These are phyloP conservation scores for Osmerus mordax DNA, from an alignment of 2,113 vertebrate species.

Conservation along the genomic window DNA sequence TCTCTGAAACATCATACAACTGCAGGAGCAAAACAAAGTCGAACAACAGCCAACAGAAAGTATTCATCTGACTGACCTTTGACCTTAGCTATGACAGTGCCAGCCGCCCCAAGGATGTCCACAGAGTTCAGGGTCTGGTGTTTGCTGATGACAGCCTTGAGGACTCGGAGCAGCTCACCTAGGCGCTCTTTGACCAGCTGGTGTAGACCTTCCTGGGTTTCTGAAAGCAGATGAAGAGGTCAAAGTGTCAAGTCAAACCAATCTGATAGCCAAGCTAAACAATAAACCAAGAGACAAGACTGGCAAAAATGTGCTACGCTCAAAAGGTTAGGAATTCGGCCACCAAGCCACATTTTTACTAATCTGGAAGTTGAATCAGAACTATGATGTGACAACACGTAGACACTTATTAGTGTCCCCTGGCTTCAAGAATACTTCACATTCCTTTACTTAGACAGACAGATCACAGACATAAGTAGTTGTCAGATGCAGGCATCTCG, in stretches of 20 bases:
- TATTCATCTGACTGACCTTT: conserved; percentile 85
- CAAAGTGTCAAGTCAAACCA: background rate
- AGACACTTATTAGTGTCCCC: conserved; percentile 13
- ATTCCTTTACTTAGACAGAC: conserved; percentile 30
- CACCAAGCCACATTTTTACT: background rate
- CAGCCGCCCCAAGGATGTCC: conserved; percentile 90
- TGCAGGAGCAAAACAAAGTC: background rate
- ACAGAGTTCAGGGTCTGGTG: conserved; percentile 91
- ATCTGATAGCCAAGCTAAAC: background rate
- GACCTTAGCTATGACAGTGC: conserved; percentile 90
- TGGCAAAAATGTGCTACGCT: background rate
- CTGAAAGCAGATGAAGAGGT: conserved; percentile 45
- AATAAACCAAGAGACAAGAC: background rate
- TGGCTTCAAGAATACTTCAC: conserved; percentile 18
- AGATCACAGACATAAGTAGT: background rate
- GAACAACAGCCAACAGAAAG: background rate
- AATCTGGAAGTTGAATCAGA: background rate
- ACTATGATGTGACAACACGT: background rate
- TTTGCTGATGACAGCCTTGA: conserved; percentile 89
- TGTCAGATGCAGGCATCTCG: background rate
- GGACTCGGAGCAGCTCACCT: conserved; percentile 81
- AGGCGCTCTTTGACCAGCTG: conserved; percentile 84
- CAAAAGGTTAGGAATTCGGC: background rate
- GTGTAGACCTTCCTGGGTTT: conserved; percentile 76
- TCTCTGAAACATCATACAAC: too few species aligned